A percentile compares a stretch with the other conserved stretches of the same genome.
Conservation (phyloP, 2,113 vertebrate species). For the Numida meleagris region DNA sequence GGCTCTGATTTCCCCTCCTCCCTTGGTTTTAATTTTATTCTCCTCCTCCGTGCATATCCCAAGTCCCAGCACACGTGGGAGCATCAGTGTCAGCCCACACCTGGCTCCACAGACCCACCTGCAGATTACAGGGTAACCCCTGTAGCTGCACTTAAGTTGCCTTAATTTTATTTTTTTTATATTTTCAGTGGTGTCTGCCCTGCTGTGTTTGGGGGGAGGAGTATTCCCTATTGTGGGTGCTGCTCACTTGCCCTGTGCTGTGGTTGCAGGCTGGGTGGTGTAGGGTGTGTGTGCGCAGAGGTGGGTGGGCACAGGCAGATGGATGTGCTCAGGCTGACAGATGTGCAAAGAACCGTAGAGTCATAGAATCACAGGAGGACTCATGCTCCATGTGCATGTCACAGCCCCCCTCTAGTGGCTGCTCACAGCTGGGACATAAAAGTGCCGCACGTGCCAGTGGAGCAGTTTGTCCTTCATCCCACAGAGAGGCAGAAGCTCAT, state of each 20-base stretch:
- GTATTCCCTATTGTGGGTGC: fast-evolving
- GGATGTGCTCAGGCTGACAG: not conserved
- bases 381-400: not conserved
- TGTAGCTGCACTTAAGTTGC: not conserved
- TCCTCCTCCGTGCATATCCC: not conserved
- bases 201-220: not conserved
- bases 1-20: not conserved
- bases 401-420: slow-evolving; percentile 1
- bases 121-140: not conserved
- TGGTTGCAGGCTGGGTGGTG: not conserved
- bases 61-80: not conserved
- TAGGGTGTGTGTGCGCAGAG: not conserved
- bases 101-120: not conserved
- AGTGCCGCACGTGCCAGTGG: not conserved
- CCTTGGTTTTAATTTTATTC: not conserved
- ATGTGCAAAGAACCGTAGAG: too few relatives aligned
- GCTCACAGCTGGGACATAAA: not conserved
- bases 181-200: not conserved
- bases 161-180: not conserved
- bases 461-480: not conserved
- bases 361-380: fast-evolving
- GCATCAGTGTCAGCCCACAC: not conserved
- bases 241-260: fast-evolving
- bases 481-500: not conserved
- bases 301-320: not conserved